These are phyloP conservation scores for Bombus huntii DNA, from an alignment of 1,140 invertebrate species.

Conservation along the genomic window DNA sequence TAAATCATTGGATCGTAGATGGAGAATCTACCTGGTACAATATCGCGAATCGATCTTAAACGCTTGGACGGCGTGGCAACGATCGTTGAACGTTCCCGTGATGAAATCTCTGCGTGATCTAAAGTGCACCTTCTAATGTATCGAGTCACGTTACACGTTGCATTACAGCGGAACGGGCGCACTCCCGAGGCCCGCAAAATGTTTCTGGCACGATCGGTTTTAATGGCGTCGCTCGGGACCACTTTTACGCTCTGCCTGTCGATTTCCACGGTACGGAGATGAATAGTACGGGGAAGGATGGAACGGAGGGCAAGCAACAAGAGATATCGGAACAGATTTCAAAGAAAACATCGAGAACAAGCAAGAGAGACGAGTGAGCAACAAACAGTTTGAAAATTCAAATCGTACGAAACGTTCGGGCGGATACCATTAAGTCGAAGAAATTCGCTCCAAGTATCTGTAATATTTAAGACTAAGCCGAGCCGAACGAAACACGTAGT, in stretches of 20 bases:
- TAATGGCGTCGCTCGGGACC: constrained; percentile 21
- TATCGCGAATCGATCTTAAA: constrained; percentile 30
- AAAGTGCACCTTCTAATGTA: constrained; percentile 7
- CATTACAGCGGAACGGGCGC: neutral
- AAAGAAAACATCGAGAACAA: neutral
- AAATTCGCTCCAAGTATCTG: constrained; percentile 31
- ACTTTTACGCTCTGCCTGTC: neutral
- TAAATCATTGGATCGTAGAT: neutral
- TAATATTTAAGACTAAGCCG: constrained; percentile 40
- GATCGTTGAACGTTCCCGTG: neutral
- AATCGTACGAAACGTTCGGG: constrained; percentile 30
- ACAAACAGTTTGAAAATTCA: constrained; percentile 46
- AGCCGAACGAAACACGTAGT: constrained; percentile 7
- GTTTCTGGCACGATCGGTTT: constrained; percentile 7
- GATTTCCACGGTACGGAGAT: neutral
- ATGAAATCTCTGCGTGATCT: constrained; percentile 22
- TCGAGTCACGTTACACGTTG: constrained; percentile 8
- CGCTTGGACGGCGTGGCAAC: neutral
- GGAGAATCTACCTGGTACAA: neutral
- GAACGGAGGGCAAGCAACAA: too few relatives aligned
- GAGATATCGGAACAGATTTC: neutral
- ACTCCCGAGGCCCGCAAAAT: neutral
- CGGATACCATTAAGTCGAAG: constrained; percentile 24
- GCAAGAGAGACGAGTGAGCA: neutral
- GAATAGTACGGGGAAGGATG: neutral